Conservation (phyloP, 2,113 vertebrate species). For the Raja brachyura region DNA sequence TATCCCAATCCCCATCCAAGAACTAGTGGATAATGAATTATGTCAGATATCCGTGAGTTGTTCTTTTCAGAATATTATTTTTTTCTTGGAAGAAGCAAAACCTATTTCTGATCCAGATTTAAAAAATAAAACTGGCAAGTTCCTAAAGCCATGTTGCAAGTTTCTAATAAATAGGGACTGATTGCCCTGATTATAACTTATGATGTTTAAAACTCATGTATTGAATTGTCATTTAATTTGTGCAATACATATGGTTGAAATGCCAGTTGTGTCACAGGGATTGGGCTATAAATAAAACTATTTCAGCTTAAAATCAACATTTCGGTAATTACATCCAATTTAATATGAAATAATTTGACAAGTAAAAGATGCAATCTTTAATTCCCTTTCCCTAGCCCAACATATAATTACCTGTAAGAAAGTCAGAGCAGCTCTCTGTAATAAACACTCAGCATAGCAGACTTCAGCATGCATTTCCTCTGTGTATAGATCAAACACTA, state of each 20-base stretch:
- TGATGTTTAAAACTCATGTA: neutral
- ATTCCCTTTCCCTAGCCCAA: neutral
- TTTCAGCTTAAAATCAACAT: neutral
- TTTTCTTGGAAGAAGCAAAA: neutral
- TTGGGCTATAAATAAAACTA: neutral
- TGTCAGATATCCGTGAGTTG: neutral
- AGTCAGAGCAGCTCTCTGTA: constrained; percentile 92
- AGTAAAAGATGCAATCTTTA: neutral
- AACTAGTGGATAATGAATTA: neutral
- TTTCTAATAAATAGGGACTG: neutral
- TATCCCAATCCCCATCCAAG: neutral
- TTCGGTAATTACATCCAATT: neutral
- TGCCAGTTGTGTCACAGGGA: neutral
- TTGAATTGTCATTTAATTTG: neutral
- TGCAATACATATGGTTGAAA: neutral
- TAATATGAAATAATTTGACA: neutral
- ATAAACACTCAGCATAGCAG: constrained; percentile 92
- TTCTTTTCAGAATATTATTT: neutral
- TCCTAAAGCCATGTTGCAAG: neutral
- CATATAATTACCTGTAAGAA: constrained; percentile 79
- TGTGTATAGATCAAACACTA: constrained; percentile 48
- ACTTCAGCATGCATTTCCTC: constrained; percentile 96
- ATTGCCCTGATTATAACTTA: neutral
- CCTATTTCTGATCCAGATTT: neutral
- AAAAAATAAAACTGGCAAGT: neutral